Evolutionary conservation across 1,140 invertebrate genomes (phyloP), one percentile per base, ranked within the genome.

Genomic region (Drosophila chauvacae): DNA sequence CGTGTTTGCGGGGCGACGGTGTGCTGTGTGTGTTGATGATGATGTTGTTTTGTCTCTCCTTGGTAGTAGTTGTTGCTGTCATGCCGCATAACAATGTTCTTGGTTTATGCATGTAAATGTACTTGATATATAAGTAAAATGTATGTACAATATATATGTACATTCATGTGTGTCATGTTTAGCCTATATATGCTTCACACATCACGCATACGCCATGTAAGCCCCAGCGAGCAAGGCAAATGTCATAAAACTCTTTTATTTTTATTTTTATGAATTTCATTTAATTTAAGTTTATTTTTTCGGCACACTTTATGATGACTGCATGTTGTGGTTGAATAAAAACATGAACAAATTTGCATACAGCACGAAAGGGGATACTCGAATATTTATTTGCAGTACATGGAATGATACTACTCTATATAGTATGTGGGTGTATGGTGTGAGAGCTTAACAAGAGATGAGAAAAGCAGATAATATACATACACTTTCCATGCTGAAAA

Each of bases 181-280:
- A 66, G 75, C 75, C 60, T 62, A 61, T 57, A 66, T 57, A 57
- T 60, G 53, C 42, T 62, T 59, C 57, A 26, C 60, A 77, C 71
- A 83, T 82, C 42, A 80, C 83, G 83, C 83, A 86, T 82, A 82
- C 79, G 79, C 71, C 51, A 37, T 81, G 78, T 55, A 16, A 47
- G 63, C 62, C 66, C 59, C 77, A 53, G 37, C 10, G 63, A 35
- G 44, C 74, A 79, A 68, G 68, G 58, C 20, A 57, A 48, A 61
- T 47, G 63, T 42, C 61, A 57, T 76, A 50, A 64, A 50, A 56
- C 44, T 68, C 57, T 51, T 59, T 65, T 56, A 26, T 56, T 56
- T 26, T 26, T n/a, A 56, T 39, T 39, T 60, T 56, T 73, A 55
- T 74, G 69, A 74, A 74, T 74, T 55, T 74, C 20, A 48, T 74